Conservation (phyloP, 2,797 vertebrate species). For the Hipposideros larvatus region DNA sequence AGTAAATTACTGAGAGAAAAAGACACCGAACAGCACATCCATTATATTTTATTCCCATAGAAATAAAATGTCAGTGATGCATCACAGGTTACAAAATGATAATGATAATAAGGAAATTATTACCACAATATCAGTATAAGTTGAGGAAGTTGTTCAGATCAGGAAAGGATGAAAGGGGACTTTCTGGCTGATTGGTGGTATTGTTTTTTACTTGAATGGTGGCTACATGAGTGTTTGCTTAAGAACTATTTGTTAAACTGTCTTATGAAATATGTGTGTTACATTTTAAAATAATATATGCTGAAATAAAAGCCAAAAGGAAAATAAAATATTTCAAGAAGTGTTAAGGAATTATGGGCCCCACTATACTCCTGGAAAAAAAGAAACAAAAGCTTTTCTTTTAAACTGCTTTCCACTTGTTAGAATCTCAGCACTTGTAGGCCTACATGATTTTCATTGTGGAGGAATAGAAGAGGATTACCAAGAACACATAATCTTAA, state of each 20-base stretch:
- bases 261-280: background rate
- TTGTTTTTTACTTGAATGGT: background rate
- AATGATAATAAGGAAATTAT: constrained; percentile 33
- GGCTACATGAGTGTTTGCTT: background rate
- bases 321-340: background rate
- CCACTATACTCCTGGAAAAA: background rate
- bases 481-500: background rate
- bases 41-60: background rate
- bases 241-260: background rate
- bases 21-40: background rate
- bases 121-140: constrained; percentile 27
- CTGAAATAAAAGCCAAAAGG: constrained; percentile 40
- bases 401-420: background rate
- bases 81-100: background rate
- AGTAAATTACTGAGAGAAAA: background rate
- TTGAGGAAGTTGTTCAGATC: background rate
- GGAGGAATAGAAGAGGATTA: background rate
- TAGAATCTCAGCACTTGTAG: background rate
- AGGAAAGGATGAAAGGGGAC: background rate
- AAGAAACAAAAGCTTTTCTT: background rate
- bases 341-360: background rate
- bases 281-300: background rate
- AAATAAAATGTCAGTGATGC: background rate
- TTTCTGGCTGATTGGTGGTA: background rate
- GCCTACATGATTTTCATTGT: background rate